These are phyloP conservation scores for Puffinus mauretanicus DNA, from an alignment of 2,113 vertebrate species.

Conservation along the genomic window DNA sequence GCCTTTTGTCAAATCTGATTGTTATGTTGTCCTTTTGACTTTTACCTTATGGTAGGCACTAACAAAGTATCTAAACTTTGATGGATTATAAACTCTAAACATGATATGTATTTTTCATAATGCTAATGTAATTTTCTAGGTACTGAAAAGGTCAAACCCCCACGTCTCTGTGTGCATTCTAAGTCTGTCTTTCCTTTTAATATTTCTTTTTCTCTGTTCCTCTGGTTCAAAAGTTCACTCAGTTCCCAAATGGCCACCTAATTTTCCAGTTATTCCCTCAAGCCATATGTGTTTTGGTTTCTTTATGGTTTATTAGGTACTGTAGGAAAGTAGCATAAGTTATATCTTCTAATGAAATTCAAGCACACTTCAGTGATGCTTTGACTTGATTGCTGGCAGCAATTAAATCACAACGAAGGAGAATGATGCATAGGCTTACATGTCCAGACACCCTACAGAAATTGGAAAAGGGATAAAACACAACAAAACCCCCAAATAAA, in stretches of 20 bases:
- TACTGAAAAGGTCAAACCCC: conserved; percentile 78
- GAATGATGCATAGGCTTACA: conserved; percentile 74
- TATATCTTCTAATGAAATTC: conserved; percentile 89
- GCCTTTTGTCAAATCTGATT: conserved; percentile 79
- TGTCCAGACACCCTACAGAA: conserved; percentile 73
- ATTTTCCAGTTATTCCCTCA: conserved; percentile 88
- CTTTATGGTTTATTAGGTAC: conserved; percentile 89
- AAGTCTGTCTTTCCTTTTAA: conserved; percentile 80
- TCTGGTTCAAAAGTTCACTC: conserved; percentile 88
- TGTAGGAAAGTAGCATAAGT: conserved; percentile 88
- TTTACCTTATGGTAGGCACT: conserved; percentile 76
- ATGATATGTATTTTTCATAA: conserved; percentile 83
- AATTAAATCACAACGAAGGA: conserved; percentile 81
- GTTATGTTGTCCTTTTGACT: conserved; percentile 82
- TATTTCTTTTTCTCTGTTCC: conserved; percentile 79
- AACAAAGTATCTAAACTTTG: conserved; percentile 76
- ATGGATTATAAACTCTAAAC: conserved; percentile 77
- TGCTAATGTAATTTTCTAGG: conserved; percentile 82
- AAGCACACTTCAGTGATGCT: conserved; percentile 84
- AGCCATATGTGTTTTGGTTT: conserved; percentile 89
- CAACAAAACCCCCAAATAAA: conserved; percentile 59
- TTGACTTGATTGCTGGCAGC: conserved; percentile 82
- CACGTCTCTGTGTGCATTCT: conserved; percentile 77
- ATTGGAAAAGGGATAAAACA: conserved; percentile 49
- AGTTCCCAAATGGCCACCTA: conserved; percentile 87